A percentile compares a stretch with the other conserved stretches of the same genome.
phyloP scores from a whole-genome alignment of 2,888 invertebrate species.

The Gymnocheta viridis region DNA sequence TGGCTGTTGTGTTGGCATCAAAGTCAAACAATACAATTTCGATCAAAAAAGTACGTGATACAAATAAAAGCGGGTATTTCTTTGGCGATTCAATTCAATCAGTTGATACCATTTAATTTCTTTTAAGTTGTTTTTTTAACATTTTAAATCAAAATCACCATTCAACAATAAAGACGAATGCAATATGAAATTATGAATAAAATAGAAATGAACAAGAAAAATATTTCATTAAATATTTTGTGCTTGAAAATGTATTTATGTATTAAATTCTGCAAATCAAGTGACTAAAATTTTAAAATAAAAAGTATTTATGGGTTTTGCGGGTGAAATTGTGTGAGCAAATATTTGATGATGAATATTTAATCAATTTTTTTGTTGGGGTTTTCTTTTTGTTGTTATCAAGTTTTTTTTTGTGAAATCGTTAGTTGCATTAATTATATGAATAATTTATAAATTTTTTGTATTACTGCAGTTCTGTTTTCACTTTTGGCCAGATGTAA shows the following conservation, averaged over 20 bases:
- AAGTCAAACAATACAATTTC: slow-evolving; percentile 85
- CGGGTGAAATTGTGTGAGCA: slow-evolving; percentile 12
- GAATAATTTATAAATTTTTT: slow-evolving; percentile 6
- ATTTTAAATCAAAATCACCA: slow-evolving; percentile 1
- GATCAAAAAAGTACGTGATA: slow-evolving; percentile 78
- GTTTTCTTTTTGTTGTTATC: background rate
- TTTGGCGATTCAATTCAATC: background rate
- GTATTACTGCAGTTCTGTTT: background rate
- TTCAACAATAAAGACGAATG: slow-evolving; percentile 7
- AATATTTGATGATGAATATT: slow-evolving; percentile 23
- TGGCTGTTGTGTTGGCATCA: slow-evolving; percentile 89
- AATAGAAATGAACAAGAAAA: background rate
- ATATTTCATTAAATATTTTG: slow-evolving; percentile 13
- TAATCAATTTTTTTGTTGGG: background rate
- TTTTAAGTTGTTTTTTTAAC: background rate
- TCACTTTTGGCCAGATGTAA: slow-evolving; percentile 16
- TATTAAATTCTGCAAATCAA: background rate
- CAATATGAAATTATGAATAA: background rate
- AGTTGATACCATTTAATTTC: slow-evolving; percentile 7
- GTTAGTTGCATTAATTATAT: slow-evolving; percentile 16
- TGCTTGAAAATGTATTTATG: background rate
- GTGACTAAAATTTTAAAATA: slow-evolving; percentile 5
- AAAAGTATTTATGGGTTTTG: slow-evolving; percentile 1
- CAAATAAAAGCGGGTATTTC: slow-evolving; percentile 35
- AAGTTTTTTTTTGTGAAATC: slow-evolving; percentile 33